Base-by-base conservation (phyloP, 2,113 vertebrate genomes). In the Oncorhynchus mykiss region DNA sequence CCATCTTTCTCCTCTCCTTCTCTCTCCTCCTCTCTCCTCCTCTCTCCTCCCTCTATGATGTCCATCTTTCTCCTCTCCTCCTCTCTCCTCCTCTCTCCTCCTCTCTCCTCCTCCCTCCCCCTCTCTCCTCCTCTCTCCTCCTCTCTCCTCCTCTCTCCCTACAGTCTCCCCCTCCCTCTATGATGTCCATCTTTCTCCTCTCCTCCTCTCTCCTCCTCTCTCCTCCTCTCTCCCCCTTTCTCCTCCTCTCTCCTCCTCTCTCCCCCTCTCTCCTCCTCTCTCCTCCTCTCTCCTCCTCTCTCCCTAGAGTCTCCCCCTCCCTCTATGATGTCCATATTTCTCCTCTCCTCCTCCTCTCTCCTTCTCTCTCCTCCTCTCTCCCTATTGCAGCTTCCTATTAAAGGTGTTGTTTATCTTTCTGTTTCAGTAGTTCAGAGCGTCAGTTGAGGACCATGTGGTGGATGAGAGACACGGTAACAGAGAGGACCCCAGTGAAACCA, bases 401-500 rank as follows among this genome's bases (percentile, higher is more conserved):
- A 34, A 34, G 6, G 34, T 34, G 34, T 34, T 34, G 34, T 34
- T 34, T 1, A 34, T 34, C 1, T 34, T 34, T 34, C 34, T 34
- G 34, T 34, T 6, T 22, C 9, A 34, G 25, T 74, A 34, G 34
- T 34, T 34, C 34, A 75, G 68, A 89, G 81, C 72, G 67, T 78
- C 69, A 74, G 78, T 65, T 70, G 67, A 78, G 66, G 77, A 87
- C 77, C 67, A 80, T 90, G 86, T 66, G 24, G 72, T 67, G 7
- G 74, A 70, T 78, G 70, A 80, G 84, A 82, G 78, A 77, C 73
- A 29, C 48, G 11, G 11, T 74, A 20, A 14, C 67, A 78, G 82
- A 75, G 70, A 73, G 80, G 77, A 88, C 82, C 80, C 83, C 71
- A 77, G 83, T 91, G 86, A 93, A 84, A 82, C 65, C 54, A 74